A percentile compares a stretch with the other conserved stretches of the same genome.
Conservation (phyloP, 30 jellyfish, hydroid and myxozoan genomes). For the Cassiopea andromeda region DNA sequence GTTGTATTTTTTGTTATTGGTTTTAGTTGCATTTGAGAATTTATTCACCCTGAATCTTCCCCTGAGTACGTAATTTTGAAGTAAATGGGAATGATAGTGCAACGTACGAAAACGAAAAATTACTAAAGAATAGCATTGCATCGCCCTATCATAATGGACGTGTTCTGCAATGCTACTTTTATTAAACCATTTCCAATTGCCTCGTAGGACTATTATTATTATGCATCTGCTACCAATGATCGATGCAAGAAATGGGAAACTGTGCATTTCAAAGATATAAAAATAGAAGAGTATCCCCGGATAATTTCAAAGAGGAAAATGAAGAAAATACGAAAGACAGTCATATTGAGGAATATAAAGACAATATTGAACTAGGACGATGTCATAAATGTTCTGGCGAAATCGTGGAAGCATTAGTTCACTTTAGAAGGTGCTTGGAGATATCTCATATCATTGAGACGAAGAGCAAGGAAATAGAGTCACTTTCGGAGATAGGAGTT, state of each 20-base stretch:
- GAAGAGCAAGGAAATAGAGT: neutral
- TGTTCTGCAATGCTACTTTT: too few relatives aligned
- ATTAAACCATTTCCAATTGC: too few relatives aligned
- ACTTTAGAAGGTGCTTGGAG: neutral
- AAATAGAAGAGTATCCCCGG: neutral
- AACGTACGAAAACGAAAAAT: too few relatives aligned
- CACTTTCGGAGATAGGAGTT: conserved; percentile 20
- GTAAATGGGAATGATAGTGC: too few relatives aligned
- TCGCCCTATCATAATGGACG: too few relatives aligned
- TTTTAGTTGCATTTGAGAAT: too few relatives aligned
- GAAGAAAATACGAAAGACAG: neutral
- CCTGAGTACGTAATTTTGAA: too few relatives aligned
- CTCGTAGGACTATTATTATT: too few relatives aligned
- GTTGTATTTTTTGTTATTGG: too few relatives aligned
- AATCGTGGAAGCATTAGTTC: neutral
- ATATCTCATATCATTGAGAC: neutral
- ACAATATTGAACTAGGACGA: neutral
- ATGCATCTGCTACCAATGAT: neutral
- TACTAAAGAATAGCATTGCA: too few relatives aligned
- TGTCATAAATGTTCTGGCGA: neutral
- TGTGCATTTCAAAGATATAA: neutral
- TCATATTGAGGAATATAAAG: neutral
- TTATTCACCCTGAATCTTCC: too few relatives aligned
- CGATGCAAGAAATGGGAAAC: neutral
- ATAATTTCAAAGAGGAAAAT: too few relatives aligned